Percentiles rank a stretch among this genome's conserved stretches.
Conservation (phyloP, 2,113 vertebrate genomes). For the Psophia crepitans region DNA sequence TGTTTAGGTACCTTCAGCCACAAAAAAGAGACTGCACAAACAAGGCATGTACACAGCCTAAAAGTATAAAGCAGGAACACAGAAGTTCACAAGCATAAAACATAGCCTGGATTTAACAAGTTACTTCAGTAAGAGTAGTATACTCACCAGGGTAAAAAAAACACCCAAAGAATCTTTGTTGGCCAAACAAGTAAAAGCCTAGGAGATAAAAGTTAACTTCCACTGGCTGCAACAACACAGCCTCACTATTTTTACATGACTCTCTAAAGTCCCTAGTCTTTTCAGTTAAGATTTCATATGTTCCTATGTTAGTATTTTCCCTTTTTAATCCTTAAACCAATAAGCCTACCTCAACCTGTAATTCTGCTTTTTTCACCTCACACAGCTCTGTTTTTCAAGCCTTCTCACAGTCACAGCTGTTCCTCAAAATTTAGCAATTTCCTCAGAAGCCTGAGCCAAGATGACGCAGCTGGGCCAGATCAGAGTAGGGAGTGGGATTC, state of each 20-base stretch:
- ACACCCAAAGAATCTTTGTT: background rate
- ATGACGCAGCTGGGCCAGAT: background rate
- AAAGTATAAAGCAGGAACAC: background rate
- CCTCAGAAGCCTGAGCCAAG: background rate
- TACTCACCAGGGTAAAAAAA: background rate
- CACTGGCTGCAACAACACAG: background rate
- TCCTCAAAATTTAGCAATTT: background rate
- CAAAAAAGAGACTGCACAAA: accelerated
- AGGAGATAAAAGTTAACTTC: background rate
- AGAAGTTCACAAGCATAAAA: background rate
- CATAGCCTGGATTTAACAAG: background rate
- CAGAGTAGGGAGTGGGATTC: background rate
- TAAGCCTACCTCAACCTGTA: background rate
- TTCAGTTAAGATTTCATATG: accelerated
- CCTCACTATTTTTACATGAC: accelerated
- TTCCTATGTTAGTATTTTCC: accelerated
- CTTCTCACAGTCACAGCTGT: background rate
- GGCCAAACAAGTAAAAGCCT: background rate
- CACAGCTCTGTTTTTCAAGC: background rate
- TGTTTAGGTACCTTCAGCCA: background rate
- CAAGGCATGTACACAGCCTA: accelerated
- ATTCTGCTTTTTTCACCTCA: background rate
- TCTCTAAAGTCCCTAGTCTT: background rate
- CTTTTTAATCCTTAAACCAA: background rate
- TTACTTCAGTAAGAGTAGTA: background rate